These are phyloP conservation scores for Eumerus sabulonum DNA, from an alignment of 2,888 invertebrate genomes.

Conservation along the genomic window DNA sequence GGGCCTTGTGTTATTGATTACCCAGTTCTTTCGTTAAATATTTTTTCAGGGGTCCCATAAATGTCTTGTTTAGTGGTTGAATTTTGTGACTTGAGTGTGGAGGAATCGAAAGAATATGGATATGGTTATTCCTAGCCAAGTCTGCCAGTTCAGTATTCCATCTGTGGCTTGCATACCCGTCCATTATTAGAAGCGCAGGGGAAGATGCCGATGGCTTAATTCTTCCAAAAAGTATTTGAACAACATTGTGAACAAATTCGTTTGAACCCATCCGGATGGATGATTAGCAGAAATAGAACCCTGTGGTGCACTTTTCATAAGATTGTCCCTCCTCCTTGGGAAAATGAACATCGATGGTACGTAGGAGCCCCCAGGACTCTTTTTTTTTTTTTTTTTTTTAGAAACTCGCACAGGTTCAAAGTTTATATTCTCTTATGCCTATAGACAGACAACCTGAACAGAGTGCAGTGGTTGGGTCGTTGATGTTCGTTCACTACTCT, in stretches of 20 bases:
- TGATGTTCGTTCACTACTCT: too few relatives aligned
- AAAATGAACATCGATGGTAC: slow-evolving; percentile 29
- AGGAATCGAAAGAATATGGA: slow-evolving; percentile 45
- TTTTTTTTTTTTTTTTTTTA: too few relatives aligned
- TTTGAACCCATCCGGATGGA: slow-evolving; percentile 43
- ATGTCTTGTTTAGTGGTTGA: too few relatives aligned
- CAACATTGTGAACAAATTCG: slow-evolving; percentile 41
- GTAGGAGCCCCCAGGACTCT: slow-evolving; percentile 41
- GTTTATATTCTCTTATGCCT: too few relatives aligned
- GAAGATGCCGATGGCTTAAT: slow-evolving; percentile 41
- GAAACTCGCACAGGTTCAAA: too few relatives aligned
- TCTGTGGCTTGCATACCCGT: slow-evolving; percentile 53
- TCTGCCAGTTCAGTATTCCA: slow-evolving; percentile 45
- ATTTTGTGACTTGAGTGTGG: too few relatives aligned
- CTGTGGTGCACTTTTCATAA: slow-evolving; percentile 38
- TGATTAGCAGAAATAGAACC: slow-evolving; percentile 36
- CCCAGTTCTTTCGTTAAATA: too few relatives aligned
- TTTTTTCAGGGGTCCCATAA: too few relatives aligned
- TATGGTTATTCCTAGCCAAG: slow-evolving; percentile 39
- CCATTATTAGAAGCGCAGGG: slow-evolving; percentile 46
- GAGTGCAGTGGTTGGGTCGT: too few relatives aligned
- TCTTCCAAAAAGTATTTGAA: slow-evolving; percentile 44
- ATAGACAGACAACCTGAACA: too few relatives aligned
- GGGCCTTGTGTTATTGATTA: slow-evolving; percentile 52
- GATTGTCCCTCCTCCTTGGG: slow-evolving; percentile 36